Base-by-base conservation (phyloP, 1,140 invertebrate species). In the Phthorimaea operculella region DNA sequence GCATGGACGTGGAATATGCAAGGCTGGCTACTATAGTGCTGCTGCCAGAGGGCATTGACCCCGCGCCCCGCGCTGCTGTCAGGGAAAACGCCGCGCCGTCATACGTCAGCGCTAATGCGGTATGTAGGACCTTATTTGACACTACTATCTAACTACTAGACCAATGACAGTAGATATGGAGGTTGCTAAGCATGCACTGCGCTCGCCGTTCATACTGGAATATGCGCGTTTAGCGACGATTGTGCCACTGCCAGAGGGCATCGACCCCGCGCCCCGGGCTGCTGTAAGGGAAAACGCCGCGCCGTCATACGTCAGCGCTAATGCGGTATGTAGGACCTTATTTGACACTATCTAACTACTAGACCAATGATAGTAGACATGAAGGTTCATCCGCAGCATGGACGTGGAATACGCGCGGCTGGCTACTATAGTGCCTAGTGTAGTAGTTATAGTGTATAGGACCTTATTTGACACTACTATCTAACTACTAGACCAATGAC, bases 1-100 rank as follows among this genome's bases (percentile, higher is more conserved):
- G 96, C 68, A 96, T 98, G 95, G 96, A 98, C 76, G 93, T 97
- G 21, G 96, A 97, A 70, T 98, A 97, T 81, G 89, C 95, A 0
- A 90, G 92, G 68, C 82, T 98, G 52, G 94, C 95, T 0, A 83
- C 92, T 60, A 90, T 91, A 63, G 86, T 97, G 65, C 91, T 90
- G 17, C 76, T 95, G 59, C 94, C 93, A 0, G 85, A 90, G 64
- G 87, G 87, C 0, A 77, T 87, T 14, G 86, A 88, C 44, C 81
- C 87, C 8, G 77, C 87, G 1, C 88, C 88, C 7, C 90, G 89
- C 52, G 87, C 88, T 36, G 86, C 86, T 59, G 87, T 92, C 14
- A 76, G 89, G 54, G 88, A 91, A 70, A 92, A 92, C 72, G 92
- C 92, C 10, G 90, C 91, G 15, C 88, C 90, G 16, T 90, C 90